Evolutionary conservation across 2,888 invertebrate species (phyloP), one percentile per base, ranked within the genome.

Genomic region (Octonoba sinensis): DNA sequence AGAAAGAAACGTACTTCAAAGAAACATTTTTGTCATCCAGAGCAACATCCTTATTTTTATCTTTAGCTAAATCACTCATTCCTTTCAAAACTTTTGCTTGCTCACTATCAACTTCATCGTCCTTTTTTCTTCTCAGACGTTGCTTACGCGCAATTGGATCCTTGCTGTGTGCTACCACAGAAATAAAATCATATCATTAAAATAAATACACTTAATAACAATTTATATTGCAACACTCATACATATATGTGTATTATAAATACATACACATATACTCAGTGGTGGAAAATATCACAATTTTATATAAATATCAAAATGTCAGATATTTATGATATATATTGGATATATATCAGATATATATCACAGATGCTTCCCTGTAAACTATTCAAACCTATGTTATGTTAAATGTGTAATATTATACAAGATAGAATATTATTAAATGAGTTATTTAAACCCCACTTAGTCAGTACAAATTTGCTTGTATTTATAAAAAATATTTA

Each of bases 101-200:
- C 88, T 94, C 94, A 85, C 94, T 94, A 86, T 95, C 95, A 83
- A 94, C 96, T 87, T 92, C 93, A 56, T 84, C 86, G 85, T 94
- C 92, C 89, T 94, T 91, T 87, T 95, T 91, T 0, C 96, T 93
- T 56, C 97, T 91, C 36, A 97, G 89, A 4, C 97, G 92, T 89
- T 97, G 92, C 90, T 97, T 97, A 46, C 99, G 92, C 0, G 98
- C 97, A 86, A 97, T 95, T 2, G 98, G 96, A 90, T 99, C 99
- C 87, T 94, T 95, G 86, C 91, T 87, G 16, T 82, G 76, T 20
- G 82, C 82, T 82, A 22, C 0, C 46, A 69, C 46, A 49, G 24
- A 44, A 13, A 20, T 20, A 15, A 54, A 18, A 36, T 1, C 8
- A 1, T 20, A 56, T 18, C 13, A 56, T 4, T 20, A 56, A 11